Evolutionary conservation across 2,113 vertebrate species (phyloP), one percentile per base, ranked within the genome.

Genomic region (Grammomys dolichurus): DNA sequence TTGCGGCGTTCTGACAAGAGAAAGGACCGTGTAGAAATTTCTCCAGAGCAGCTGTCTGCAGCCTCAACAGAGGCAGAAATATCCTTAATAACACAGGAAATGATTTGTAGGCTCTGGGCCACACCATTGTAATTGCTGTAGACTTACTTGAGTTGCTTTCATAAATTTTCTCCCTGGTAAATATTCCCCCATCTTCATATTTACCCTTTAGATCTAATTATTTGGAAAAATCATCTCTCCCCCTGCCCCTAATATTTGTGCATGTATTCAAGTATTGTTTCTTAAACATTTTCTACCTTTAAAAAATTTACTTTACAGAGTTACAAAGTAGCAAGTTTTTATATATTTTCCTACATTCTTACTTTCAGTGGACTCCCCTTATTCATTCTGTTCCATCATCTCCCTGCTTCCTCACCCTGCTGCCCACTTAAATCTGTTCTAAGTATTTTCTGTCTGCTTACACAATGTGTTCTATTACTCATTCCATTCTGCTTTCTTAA

Each of bases 11-110:
- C 99, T 0, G 99, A 99, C 97, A 99, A 99, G 98, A 98, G 99
- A 93, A 99, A 99, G 77, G 99, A 99, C 96, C 99, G 99, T 0
- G 99, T 99, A 96, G 99, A 99, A 97, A 99, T 99, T 96, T 99
- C 99, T 0, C 99, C 99, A 0, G 99, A 99, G 98, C 99, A 99
- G 98, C 99, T 99, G 40, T 99, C 99, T 1, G 99, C 99, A 1
- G 99, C 99, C 60, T 99, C 99, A 77, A 99, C 99, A 4, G 99
- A 99, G 96, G 99, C 99, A 7, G 99, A 99, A 98, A 99, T 99
- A 99, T 99, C 99, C 99, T 99, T 99, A 89, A 14, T 72, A 84
- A 65, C 87, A 43, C 22, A 33, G 72, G 33, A 91, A 36, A 86
- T 60, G 26, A 5, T 69, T 78, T 40, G 5, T 36, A 11, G 43